phyloP scores from a whole-genome alignment of 2,888 invertebrate species.

The Drosophila incognita region DNA sequence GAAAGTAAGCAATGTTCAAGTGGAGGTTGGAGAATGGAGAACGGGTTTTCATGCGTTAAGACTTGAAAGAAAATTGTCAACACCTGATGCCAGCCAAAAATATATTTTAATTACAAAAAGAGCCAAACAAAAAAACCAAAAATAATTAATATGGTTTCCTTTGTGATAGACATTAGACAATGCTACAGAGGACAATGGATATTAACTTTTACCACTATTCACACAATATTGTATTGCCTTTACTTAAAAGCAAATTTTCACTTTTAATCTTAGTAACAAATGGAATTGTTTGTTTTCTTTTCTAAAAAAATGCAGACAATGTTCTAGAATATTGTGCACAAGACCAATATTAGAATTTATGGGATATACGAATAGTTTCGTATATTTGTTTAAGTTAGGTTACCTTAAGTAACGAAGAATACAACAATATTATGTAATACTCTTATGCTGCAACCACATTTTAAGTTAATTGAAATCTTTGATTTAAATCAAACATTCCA shows the following conservation, averaged over 20 bases:
- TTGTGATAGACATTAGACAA: not conserved
- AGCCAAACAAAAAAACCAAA: not conserved
- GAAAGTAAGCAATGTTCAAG: not conserved
- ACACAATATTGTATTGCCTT: not conserved
- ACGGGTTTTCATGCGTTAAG: not conserved
- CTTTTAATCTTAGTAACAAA: not conserved
- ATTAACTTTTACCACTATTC: not conserved
- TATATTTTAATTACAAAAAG: not conserved
- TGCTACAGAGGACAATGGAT: not conserved
- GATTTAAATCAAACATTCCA: conserved; percentile 4
- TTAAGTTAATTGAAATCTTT: not conserved
- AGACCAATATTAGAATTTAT: not conserved
- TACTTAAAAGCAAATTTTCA: not conserved
- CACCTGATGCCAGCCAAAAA: not conserved
- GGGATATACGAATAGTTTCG: not conserved
- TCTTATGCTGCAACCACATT: not conserved
- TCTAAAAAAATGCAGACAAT: not conserved
- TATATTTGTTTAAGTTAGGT: not conserved
- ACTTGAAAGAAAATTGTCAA: not conserved
- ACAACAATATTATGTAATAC: not conserved
- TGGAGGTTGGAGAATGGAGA: not conserved
- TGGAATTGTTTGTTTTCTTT: not conserved
- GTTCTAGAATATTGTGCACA: not conserved
- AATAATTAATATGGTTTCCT: not conserved
- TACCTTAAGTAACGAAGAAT: not conserved